phyloP scores from a whole-genome alignment of 2,113 vertebrate genomes.

The Eudorcas thomsonii region DNA sequence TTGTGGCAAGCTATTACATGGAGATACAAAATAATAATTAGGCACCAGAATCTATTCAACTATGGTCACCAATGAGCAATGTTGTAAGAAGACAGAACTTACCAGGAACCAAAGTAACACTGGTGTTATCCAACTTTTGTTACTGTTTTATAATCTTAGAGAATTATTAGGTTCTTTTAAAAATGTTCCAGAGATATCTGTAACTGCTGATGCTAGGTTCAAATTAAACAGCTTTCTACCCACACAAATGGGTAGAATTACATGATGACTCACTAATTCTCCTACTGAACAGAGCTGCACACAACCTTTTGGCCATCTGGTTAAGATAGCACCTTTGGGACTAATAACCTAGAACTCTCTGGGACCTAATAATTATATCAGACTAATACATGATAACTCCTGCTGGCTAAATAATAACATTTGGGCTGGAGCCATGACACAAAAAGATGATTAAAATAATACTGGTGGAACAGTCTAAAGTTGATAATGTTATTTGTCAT shows the following conservation, averaged over 20 bases:
- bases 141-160: background rate
- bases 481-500: background rate
- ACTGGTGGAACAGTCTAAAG: background rate
- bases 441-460: constrained; percentile 1
- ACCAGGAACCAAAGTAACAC: background rate
- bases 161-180: background rate
- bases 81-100: background rate
- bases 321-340: background rate
- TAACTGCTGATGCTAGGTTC: constrained; percentile 20
- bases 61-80: background rate
- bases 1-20: background rate
- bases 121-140: background rate
- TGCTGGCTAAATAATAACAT: background rate
- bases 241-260: constrained; percentile 2
- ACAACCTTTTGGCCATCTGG: constrained; percentile 3
- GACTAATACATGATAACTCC: background rate
- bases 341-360: constrained; percentile 4
- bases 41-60: background rate
- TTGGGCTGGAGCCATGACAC: background rate
- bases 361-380: constrained; percentile 34
- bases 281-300: background rate
- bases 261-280: constrained; percentile 3
- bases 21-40: background rate
- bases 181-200: constrained; percentile 11
- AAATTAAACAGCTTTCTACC: constrained; percentile 29